Evolutionary conservation across 2,888 invertebrate species (phyloP).

Genomic region (Yponomeuta sedellus): DNA sequence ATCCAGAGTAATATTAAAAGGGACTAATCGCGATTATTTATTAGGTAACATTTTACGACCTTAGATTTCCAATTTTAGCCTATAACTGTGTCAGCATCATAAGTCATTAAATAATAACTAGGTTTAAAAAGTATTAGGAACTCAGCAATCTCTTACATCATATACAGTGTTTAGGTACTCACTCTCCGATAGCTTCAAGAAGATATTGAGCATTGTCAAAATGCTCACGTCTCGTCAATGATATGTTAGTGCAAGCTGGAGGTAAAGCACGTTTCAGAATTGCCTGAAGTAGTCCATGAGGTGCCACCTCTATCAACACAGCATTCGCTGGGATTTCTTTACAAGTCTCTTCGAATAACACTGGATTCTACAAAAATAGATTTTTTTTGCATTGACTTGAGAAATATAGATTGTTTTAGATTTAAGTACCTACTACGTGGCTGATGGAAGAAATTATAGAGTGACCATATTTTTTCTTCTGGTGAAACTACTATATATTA

Average conservation of each 20-base stretch:
- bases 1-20: too few species aligned
- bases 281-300: conserved; percentile 92
- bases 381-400: too few species aligned
- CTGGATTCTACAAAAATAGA: conserved; percentile 63
- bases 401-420: too few species aligned
- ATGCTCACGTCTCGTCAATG: conserved; percentile 83
- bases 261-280: conserved; percentile 86
- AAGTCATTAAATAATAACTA: too few species aligned
- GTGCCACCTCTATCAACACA: conserved; percentile 90
- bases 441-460: too few species aligned
- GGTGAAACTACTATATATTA: too few species aligned
- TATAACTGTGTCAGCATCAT: too few species aligned
- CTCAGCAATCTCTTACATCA: too few species aligned
- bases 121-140: background rate
- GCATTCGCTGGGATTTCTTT: conserved; percentile 85
- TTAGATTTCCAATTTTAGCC: too few species aligned
- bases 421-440: too few species aligned
- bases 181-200: conserved; percentile 80
- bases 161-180: conserved; percentile 22
- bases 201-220: conserved; percentile 75
- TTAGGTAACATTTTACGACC: too few species aligned
- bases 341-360: conserved; percentile 88
- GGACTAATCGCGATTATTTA: too few species aligned
- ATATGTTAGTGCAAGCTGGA: conserved; percentile 79
- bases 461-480: background rate